Conservation (phyloP, 2,113 vertebrate species). For the Machaerirhynchus nigripectus region DNA sequence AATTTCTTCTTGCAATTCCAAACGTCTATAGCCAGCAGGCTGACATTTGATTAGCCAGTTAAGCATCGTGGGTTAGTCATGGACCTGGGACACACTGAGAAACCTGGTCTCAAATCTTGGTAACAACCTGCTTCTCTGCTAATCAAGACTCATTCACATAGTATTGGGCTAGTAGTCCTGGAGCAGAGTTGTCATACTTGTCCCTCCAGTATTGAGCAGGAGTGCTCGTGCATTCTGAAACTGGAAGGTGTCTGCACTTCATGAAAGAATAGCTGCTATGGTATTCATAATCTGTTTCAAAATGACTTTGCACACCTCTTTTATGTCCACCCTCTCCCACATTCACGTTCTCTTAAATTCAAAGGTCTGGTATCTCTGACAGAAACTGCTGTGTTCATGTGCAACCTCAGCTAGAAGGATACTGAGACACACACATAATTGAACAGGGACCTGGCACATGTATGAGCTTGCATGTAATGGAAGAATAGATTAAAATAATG, state of each 20-base stretch:
- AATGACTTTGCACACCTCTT: neutral
- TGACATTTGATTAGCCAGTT: neutral
- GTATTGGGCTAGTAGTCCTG: neutral
- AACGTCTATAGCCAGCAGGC: neutral
- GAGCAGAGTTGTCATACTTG: neutral
- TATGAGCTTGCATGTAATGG: neutral
- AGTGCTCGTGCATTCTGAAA: neutral
- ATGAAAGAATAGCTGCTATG: neutral
- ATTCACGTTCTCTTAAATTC: neutral
- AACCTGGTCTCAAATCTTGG: neutral
- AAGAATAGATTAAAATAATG: neutral
- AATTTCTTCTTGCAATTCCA: neutral
- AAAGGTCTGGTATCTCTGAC: neutral
- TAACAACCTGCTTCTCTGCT: neutral
- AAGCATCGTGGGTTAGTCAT: neutral
- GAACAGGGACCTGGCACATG: neutral
- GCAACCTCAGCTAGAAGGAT: neutral
- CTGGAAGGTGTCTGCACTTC: neutral
- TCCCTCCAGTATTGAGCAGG: neutral
- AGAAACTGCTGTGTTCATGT: neutral
- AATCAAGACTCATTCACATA: neutral
- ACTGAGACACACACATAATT: neutral
- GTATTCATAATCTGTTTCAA: neutral
- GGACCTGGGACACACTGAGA: neutral
- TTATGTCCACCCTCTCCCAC: neutral